Evolutionary conservation across 2,888 invertebrate species (phyloP).

Genomic region (Theretra japonica): DNA sequence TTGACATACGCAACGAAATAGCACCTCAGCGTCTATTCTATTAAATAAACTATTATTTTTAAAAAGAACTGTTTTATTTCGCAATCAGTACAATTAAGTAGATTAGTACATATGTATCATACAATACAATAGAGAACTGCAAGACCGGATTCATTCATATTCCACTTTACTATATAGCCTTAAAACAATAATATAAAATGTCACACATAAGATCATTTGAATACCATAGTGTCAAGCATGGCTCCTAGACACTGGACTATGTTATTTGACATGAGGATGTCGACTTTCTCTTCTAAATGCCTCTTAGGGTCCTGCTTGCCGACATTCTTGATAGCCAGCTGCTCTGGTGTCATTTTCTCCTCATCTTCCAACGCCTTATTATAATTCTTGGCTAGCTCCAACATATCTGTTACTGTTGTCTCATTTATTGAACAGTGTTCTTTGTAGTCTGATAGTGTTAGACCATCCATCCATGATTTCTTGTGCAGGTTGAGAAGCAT

Average conservation of each 20-base stretch:
- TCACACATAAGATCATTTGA: conserved; percentile 71
- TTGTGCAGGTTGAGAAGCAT: conserved; percentile 99
- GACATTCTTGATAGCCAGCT: conserved; percentile 99
- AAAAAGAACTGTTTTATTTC: conserved; percentile 71
- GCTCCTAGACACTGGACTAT: conserved; percentile 99
- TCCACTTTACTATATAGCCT: conserved; percentile 68
- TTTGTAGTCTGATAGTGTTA: conserved; percentile 95
- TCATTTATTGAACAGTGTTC: conserved; percentile 97
- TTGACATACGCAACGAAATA: conserved; percentile 64
- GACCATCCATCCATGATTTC: conserved; percentile 99
- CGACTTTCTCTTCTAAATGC: conserved; percentile 99
- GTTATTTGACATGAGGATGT: conserved; percentile 97
- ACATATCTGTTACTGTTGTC: conserved; percentile 97
- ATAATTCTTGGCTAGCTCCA: conserved; percentile 98
- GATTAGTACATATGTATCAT: conserved; percentile 69
- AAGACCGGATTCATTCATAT: conserved; percentile 64
- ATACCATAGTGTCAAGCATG: conserved; percentile 92
- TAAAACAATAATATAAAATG: conserved; percentile 56
- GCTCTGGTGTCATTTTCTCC: conserved; percentile 99
- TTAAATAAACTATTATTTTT: conserved; percentile 51
- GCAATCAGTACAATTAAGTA: conserved; percentile 65
- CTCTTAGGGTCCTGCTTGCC: conserved; percentile 99
- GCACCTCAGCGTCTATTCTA: conserved; percentile 67
- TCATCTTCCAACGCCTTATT: conserved; percentile 99
- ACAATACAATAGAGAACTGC: conserved; percentile 61